These are phyloP conservation scores for Chitala chitala DNA, from an alignment of 2,113 vertebrate species.

Conservation along the genomic window DNA sequence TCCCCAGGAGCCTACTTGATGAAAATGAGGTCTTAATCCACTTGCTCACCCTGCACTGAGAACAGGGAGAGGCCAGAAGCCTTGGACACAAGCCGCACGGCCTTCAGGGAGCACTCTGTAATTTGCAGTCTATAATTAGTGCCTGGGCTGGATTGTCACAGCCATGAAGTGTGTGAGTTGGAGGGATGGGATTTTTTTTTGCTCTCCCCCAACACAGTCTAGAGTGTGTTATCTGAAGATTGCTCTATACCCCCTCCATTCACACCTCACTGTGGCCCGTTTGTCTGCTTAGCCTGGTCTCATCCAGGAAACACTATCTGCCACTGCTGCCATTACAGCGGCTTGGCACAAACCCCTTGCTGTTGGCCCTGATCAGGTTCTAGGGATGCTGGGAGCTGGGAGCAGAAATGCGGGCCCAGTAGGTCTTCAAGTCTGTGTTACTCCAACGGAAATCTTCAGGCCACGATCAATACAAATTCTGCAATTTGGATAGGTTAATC, in stretches of 20 bases:
- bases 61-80: constrained; percentile 3
- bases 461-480: not conserved
- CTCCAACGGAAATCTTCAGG: no score
- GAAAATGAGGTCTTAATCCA: constrained; percentile 15
- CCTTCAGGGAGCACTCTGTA: not conserved
- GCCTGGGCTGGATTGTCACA: not conserved
- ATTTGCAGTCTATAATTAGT: constrained; percentile 21
- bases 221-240: not conserved
- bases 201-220: not conserved
- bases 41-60: not conserved
- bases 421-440: no score
- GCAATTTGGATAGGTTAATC: not conserved
- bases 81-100: not conserved
- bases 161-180: constrained; percentile 11
- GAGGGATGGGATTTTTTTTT: not conserved
- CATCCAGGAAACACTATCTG: not conserved
- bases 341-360: no score
- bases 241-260: not conserved
- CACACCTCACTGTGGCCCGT: not conserved
- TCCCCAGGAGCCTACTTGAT: constrained; percentile 17
- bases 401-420: not conserved
- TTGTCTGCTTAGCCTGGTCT: not conserved
- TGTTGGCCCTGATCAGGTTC: not conserved
- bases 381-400: not conserved
- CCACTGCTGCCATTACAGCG: no score